Conservation (phyloP, 2,888 invertebrate species). For the Sarcophaga variegata region DNA sequence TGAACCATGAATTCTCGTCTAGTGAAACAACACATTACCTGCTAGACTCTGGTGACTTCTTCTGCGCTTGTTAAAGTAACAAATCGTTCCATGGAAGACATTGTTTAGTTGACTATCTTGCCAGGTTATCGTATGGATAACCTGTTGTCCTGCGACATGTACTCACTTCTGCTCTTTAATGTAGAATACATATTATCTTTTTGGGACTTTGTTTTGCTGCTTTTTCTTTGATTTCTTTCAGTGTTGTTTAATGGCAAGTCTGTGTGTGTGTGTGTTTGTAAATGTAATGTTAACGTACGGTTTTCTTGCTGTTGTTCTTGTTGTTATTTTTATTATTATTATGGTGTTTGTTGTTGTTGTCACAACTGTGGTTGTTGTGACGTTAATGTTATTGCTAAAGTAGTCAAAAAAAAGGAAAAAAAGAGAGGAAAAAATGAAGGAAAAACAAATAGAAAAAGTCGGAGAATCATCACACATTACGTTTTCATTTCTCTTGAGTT, state of each 20-base stretch:
- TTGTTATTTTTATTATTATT: constrained; percentile 11
- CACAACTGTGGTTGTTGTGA: background rate
- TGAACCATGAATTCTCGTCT: background rate
- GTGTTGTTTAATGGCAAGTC: no score
- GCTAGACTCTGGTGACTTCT: background rate
- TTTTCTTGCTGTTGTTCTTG: background rate
- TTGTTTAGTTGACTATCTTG: no score
- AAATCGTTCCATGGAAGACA: no score
- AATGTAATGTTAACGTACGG: background rate
- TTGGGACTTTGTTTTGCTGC: no score
- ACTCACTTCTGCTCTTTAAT: no score
- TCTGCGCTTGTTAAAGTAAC: background rate
- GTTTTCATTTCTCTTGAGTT: constrained; percentile 63
- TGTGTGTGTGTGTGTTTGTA: background rate
- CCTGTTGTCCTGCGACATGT: no score
- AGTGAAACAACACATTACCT: background rate
- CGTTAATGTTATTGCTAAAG: background rate
- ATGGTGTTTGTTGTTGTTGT: background rate
- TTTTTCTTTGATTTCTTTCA: no score
- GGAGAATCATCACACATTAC: constrained; percentile 36
- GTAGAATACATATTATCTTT: no score
- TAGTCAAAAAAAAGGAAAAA: background rate
- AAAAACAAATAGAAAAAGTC: background rate
- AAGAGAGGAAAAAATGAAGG: no score
- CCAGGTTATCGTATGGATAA: no score